Conservation (phyloP, 2,113 vertebrate species). For the Lagenorhynchus albirostris region DNA sequence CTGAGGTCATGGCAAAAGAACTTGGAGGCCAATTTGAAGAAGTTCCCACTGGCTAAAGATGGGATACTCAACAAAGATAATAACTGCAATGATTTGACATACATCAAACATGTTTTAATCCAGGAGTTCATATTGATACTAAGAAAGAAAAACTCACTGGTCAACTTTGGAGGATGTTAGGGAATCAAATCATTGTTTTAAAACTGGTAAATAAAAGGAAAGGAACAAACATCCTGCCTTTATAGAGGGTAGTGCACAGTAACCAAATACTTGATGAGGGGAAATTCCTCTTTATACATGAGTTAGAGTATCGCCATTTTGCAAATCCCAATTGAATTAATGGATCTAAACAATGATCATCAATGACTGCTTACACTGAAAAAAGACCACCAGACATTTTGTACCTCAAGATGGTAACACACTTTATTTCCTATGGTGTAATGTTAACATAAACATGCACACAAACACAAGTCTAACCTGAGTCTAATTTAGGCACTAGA, state of each 20-base stretch:
- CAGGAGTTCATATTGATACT: neutral
- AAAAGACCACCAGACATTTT: neutral
- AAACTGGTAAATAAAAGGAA: neutral
- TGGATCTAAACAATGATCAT: neutral
- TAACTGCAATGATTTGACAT: neutral
- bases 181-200: neutral
- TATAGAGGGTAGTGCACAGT: neutral
- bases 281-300: neutral
- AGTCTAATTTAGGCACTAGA: neutral
- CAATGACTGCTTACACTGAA: neutral
- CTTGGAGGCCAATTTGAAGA: neutral
- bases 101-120: neutral
- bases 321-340: neutral
- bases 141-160: neutral
- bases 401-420: neutral
- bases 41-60: neutral
- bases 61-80: neutral
- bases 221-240: neutral
- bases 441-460: neutral
- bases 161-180: neutral
- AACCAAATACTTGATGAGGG: neutral
- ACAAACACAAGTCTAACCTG: neutral
- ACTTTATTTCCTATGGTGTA: neutral
- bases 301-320: neutral
- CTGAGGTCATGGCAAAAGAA: neutral